Base-by-base conservation (phyloP, 1,140 invertebrate genomes). In the Heterodera carotae region DNA sequence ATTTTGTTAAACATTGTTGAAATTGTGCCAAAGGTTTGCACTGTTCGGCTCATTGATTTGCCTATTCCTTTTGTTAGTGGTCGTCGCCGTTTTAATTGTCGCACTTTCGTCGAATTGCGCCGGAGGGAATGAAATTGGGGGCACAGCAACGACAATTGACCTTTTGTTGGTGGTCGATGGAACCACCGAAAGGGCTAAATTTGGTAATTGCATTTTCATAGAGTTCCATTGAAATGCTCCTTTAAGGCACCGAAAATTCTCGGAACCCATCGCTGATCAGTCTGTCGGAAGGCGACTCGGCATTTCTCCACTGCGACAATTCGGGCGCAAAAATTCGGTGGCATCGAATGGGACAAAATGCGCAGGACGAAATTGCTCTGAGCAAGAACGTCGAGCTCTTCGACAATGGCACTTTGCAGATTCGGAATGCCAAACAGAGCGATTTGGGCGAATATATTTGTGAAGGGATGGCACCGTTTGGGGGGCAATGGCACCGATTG, bases 11-110 rank as follows among this genome's bases (percentile, higher is more conserved):
- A 56, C 25, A 70, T 15, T 48, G 36, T 25, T 36, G 1, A 31
- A 70, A 34, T 43, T 6, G 1, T n/a, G 27, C 29, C 10, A 72
- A n/a, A 74, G 72, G 27, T 74, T 74, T 34, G 59, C 59, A 6
- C 56, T 74, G n/a, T 74, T 62, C 39, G 72, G 43, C 0, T 59
- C 56, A 33, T 7, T 74, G 33, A 25, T 64, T 10, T 34, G 43
- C 18, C 59, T 74, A 22, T 74, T 74, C 64, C 12, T 64, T 62
- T 22, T 56, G 10, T n/a, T 74, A 25, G 25, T 74, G 59, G 64
- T 64, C 15, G 27, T 34, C n/a, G 48, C 72, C 25, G n/a, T 74
- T 34, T 36, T 74, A 25, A 74, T 74, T n/a, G 72, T 74, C 36
- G 36, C 36, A 0, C 34, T 74, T 27, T 62, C 56, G 36, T 74